Conservation (phyloP, 2,113 vertebrate genomes). For the Grammomys dolichurus region DNA sequence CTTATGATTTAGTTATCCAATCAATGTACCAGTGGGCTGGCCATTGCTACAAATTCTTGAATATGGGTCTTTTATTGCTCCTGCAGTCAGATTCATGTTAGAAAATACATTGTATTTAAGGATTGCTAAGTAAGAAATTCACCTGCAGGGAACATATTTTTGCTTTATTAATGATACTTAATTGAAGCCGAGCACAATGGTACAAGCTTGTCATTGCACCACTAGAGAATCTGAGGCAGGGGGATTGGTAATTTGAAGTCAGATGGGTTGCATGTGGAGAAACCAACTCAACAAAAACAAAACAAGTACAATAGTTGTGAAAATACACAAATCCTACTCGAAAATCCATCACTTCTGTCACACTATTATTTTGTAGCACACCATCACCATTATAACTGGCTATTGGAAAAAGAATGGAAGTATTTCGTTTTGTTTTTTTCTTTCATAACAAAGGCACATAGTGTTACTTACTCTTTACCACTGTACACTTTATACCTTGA, state of each 20-base stretch:
- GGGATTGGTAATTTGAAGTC: background rate
- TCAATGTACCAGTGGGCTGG: background rate
- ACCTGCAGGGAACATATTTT: background rate
- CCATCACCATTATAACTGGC: background rate
- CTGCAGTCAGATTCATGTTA: background rate
- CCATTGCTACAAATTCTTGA: slow-evolving; percentile 9
- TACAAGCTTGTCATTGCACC: background rate
- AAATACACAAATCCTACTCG: slow-evolving; percentile 44
- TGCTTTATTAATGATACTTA: slow-evolving; percentile 50
- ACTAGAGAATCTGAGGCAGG: background rate
- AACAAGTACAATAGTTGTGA: background rate
- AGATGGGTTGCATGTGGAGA: background rate
- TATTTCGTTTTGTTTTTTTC: background rate
- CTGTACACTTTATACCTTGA: slow-evolving; percentile 35
- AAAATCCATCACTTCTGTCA: background rate
- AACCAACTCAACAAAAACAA: background rate
- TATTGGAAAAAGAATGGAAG: background rate
- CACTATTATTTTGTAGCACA: slow-evolving; percentile 30
- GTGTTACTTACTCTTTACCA: slow-evolving; percentile 10
- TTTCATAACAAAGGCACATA: background rate
- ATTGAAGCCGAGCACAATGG: background rate
- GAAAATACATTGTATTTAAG: slow-evolving; percentile 25
- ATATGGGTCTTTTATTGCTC: background rate
- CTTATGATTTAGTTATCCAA: slow-evolving; percentile 36
- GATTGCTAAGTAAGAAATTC: background rate